Evolutionary conservation across 2,797 vertebrate species (phyloP), one percentile per base, ranked within the genome.

Genomic region (Darevskia mixta): DNA sequence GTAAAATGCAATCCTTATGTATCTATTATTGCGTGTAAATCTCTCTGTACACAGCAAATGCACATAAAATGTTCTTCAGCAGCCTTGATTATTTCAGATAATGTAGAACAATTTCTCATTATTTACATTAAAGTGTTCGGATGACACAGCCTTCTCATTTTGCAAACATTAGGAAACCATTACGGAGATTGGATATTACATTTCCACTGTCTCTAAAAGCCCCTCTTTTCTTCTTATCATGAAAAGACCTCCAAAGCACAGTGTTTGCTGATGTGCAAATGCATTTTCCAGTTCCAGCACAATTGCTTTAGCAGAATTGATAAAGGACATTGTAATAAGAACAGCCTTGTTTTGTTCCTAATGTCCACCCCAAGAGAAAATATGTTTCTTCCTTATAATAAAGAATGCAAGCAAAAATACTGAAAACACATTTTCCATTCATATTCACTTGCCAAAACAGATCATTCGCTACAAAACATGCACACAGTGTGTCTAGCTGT

Each of bases 281-380:
- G 86, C 79, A 92, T 93, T 96, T 94, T 90, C 93, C 93, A 93
- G 88, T 94, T 93, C 90, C 90, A 95, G 87, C 88, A 92, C 82
- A 77, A 94, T 93, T 91, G 91, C 93, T 93, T 94, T 90, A 93
- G 75, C 87, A 87, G 94, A 90, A 89, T 92, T 96, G 94, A 95
- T 96, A 93, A 93, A 87, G 87, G 92, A 90, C 92, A 84, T 91
- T 90, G 90, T 87, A 90, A 93, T 94, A 94, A 94, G 87, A 96
- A 95, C 93, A 95, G 94, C 76, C 95, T 95, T 96, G 96, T 97
- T 97, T 96, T 94, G 93, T 95, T 95, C 95, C 95, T 91, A 92
- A 87, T 0, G 3, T 92, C 96, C 96, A 96, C 94, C 96, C 95
- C 94, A 90, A 95, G 96, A 96, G 95, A 95, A 97, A 97, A 96